Evolutionary conservation across 2,113 vertebrate species (phyloP), one percentile per base, ranked within the genome.

Genomic region (Microcebus murinus): DNA sequence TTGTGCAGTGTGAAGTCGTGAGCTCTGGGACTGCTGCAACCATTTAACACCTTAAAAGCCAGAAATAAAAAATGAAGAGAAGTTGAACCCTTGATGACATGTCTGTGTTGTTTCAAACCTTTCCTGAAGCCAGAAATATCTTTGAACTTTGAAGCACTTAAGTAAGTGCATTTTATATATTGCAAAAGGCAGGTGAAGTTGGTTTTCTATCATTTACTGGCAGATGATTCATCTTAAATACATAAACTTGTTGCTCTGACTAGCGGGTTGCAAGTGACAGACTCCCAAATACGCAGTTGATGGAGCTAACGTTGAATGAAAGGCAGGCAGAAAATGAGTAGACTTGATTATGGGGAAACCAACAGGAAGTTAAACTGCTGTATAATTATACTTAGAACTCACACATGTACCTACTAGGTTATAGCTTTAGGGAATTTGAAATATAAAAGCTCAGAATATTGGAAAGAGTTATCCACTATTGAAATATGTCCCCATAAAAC

Each of bases 121-220:
- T 96, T 87, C 27, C 50, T 45, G 15, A 87, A 91, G 7, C 31
- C 55, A 87, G 82, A 87, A 91, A 82, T 76, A n/a, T 59, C 71
- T 86, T 27, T 82, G 18, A 68, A 82, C 11, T 68, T 70, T 42
- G 27, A 76, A 87, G n/a, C 29, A 52, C 48, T n/a, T 71, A 79
- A 71, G 17, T 18, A 17, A 50, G 10, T 52, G 8, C 27, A 27
- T 63, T 91, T 70, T 48, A 50, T 31, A 91, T 94, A 83, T 36
- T 45, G 70, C 31, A 31, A 83, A 83, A n/a, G 18, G 3, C 21
- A 63, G 31, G 29, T 36, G 36, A 36, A 63, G 31, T n/a, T 36
- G 20, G 23, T 42, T 82, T 96, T 59, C 20, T 59, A 31, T 74
- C 68, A 74, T 7, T 61, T 87, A 3, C 36, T 52, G 67, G 76